These are phyloP conservation scores for Euthynnus affinis DNA, from an alignment of 2,797 vertebrate species.

Conservation along the genomic window DNA sequence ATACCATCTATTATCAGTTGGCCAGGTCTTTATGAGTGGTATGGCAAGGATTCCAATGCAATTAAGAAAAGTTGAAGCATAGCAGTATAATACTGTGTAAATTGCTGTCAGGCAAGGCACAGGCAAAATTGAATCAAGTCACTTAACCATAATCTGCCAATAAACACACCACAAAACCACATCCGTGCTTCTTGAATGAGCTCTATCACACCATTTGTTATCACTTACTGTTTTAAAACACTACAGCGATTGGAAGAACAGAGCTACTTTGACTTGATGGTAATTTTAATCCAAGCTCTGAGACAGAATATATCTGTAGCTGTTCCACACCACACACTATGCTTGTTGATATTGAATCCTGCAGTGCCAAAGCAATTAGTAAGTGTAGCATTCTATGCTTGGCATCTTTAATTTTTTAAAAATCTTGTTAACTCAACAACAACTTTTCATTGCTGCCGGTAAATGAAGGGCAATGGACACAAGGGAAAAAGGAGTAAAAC, in stretches of 20 bases:
- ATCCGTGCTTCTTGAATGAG: constrained; percentile 26
- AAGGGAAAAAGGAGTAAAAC: neutral
- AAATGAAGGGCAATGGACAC: constrained; percentile 11
- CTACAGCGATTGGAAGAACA: constrained; percentile 20
- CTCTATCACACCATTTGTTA: constrained; percentile 45
- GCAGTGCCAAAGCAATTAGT: constrained; percentile 36
- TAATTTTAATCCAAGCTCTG: constrained; percentile 19
- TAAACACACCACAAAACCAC: constrained; percentile 39
- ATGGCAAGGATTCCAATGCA: constrained; percentile 16
- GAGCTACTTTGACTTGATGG: constrained; percentile 35
- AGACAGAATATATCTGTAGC: constrained; percentile 7
- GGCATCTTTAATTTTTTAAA: neutral
- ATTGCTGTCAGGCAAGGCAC: constrained; percentile 36
- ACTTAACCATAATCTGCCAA: constrained; percentile 13
- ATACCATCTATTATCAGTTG: constrained; percentile 14
- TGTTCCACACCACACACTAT: constrained; percentile 20
- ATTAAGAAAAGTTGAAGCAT: constrained; percentile 26
- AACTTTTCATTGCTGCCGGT: constrained; percentile 19
- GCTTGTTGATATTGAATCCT: constrained; percentile 27
- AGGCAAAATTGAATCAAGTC: constrained; percentile 37
- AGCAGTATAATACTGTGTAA: neutral
- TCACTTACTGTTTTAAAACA: constrained; percentile 46
- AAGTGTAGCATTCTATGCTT: constrained; percentile 1
- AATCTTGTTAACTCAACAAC: constrained; percentile 27
- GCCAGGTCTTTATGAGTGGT: neutral